phyloP scores from a whole-genome alignment of 1,140 invertebrate species.

The Leptonema lineaticorne region DNA sequence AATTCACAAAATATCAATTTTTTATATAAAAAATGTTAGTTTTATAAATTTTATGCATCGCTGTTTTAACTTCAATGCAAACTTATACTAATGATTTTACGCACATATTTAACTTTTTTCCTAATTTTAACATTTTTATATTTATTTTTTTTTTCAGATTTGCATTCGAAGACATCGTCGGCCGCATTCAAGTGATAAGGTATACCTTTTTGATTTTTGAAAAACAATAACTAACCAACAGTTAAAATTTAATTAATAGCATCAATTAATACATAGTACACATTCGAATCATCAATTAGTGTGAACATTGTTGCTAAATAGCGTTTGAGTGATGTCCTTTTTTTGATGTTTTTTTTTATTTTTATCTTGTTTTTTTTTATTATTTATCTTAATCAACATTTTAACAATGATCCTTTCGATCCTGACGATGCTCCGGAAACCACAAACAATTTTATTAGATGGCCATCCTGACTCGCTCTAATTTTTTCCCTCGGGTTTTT shows the following conservation, averaged over 20 bases:
- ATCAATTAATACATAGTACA: neutral
- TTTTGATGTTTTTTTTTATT: neutral
- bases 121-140: neutral
- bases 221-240: too few species aligned
- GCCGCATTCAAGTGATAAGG: too few species aligned
- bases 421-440: slow-evolving; percentile 15
- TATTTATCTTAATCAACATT: neutral
- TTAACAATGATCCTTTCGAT: slow-evolving; percentile 17
- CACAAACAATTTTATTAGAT: slow-evolving; percentile 21
- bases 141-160: neutral
- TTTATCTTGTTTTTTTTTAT: neutral
- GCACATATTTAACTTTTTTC: neutral
- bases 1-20: too few species aligned
- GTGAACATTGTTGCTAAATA: neutral
- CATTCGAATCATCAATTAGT: slow-evolving; percentile 7
- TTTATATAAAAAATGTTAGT: too few species aligned
- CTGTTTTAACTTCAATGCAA: too few species aligned
- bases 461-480: neutral
- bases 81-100: too few species aligned
- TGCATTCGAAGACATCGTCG: too few species aligned
- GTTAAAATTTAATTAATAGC: too few species aligned
- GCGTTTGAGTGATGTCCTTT: neutral
- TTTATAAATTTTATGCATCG: too few species aligned
- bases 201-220: neutral
- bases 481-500: neutral